A percentile compares a stretch with the other conserved stretches of the same genome.
Evolutionary conservation across 1,140 invertebrate species (phyloP).

Genomic region (Anthonomus grandis): DNA sequence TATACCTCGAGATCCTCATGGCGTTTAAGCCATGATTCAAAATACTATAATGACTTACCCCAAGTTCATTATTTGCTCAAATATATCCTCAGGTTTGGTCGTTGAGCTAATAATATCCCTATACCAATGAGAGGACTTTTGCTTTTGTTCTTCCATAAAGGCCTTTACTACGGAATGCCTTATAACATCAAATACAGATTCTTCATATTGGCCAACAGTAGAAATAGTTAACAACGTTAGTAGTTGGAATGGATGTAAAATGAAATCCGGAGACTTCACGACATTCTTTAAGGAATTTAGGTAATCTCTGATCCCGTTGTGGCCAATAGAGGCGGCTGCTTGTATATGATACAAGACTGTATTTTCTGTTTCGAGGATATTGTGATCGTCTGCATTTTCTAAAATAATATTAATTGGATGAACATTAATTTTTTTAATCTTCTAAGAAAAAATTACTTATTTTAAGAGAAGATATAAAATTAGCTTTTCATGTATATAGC

Average conservation of each 20-base stretch:
- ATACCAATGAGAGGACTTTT: constrained; percentile 54
- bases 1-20: no score
- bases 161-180: constrained; percentile 48
- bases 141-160: constrained; percentile 51
- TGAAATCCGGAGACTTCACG: constrained; percentile 51
- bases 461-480: no score
- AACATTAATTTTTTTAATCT: no score
- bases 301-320: constrained; percentile 53
- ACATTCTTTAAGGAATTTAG: constrained; percentile 53
- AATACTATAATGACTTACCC: constrained; percentile 54
- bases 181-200: constrained; percentile 53
- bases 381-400: constrained; percentile 47
- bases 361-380: constrained; percentile 49
- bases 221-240: constrained; percentile 52
- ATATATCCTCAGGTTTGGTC: constrained; percentile 48
- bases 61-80: constrained; percentile 52
- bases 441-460: no score
- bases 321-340: constrained; percentile 50
- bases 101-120: constrained; percentile 46
- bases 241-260: constrained; percentile 57
- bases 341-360: constrained; percentile 58
- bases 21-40: no score
- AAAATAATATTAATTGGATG: constrained; percentile 22
- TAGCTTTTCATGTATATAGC: no score
- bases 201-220: constrained; percentile 50